Percentiles rank a stretch among this genome's conserved stretches.
phyloP scores from a whole-genome alignment of 2,797 vertebrate genomes.

The Phalloptychus januarius region DNA sequence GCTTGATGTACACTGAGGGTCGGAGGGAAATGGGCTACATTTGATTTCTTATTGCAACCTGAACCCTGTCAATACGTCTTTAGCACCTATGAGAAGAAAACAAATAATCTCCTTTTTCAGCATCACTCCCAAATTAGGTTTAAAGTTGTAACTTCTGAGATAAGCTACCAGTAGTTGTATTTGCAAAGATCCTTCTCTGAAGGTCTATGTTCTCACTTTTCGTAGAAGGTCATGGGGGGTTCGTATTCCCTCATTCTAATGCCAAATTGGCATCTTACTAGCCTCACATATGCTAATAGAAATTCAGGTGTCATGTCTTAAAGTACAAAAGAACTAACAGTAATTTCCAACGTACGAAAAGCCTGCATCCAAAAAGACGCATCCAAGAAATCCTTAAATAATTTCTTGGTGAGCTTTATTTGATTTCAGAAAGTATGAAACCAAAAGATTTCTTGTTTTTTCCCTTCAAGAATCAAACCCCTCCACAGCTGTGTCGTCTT shows the following conservation, averaged over 20 bases:
- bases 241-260: not conserved
- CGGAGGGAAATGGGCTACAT: not conserved
- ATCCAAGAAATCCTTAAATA: not conserved
- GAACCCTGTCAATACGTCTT: not conserved
- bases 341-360: not conserved
- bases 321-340: not conserved
- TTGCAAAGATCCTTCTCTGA: not conserved
- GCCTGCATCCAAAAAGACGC: not conserved
- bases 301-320: not conserved
- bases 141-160: not conserved
- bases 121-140: not conserved
- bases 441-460: not conserved
- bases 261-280: not conserved
- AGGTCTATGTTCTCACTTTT: not conserved
- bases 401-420: not conserved
- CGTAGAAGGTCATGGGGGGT: not conserved
- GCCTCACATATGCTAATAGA: not conserved
- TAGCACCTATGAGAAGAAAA: not conserved
- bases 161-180: not conserved
- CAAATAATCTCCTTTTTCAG: not conserved
- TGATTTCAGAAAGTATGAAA: not conserved
- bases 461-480: not conserved
- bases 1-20: not conserved
- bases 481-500: not conserved
- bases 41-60: not conserved